Base-by-base conservation (phyloP, 2,888 invertebrate genomes). In the Athalia cordata region DNA sequence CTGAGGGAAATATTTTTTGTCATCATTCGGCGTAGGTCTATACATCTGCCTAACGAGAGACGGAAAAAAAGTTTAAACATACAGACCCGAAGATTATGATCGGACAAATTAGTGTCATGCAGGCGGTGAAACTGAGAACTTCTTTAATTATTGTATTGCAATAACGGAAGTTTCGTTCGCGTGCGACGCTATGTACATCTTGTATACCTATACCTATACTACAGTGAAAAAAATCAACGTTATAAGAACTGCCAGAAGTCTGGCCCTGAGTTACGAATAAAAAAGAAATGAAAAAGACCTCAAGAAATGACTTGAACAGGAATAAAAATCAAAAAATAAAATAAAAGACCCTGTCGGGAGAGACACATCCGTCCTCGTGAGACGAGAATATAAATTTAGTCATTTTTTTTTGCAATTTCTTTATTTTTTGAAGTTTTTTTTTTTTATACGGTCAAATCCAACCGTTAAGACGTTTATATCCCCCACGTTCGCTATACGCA, bases 131-230 rank as follows among this genome's bases (percentile, higher is more conserved):
- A 72, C 72, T 72, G n/a, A 45, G 57, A 68, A 9, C 55, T 55
- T 59, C 47, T 49, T 9, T 55, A 29, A 55, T n/a, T 5, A 55
- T n/a, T 45, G 15, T n/a, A 43, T 43, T 70, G 70, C 57, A 72
- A 72, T 59, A 72, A 72, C 72, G 72, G 72, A 72, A 72, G 72
- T 72, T 47, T 72, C 72, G 57, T 13, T 68, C 66, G 66, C 47
- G 66, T 13, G 67, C 15, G 72, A 59, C 57, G 72, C 29, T 29
- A 29, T 2, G 2, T n/a, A 29, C 29, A 9, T 8, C 29, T 29
- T 29, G 29, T 29, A 29, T 29, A 2, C 29, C 29, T 29, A 29
- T 29, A 2, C 29, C 29, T 29, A 29, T 29, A 29, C 0, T 29
- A 29, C 29, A 29, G 29, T 47, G 57, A 13, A 72, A 72, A 57